phyloP scores from a whole-genome alignment of 2,888 invertebrate genomes.

The Boloria euphrosyne region DNA sequence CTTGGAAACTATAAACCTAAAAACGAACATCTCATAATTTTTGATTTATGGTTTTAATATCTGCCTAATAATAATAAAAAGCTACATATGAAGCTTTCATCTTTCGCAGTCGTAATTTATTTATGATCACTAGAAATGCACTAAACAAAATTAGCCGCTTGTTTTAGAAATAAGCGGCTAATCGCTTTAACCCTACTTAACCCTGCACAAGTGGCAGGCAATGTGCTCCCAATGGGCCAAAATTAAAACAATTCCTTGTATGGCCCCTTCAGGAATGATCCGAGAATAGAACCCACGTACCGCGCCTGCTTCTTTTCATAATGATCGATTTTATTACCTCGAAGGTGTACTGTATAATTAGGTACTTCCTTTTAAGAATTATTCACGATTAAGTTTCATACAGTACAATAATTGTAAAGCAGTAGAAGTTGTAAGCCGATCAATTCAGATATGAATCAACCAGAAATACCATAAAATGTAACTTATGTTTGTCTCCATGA shows the following conservation, averaged over 20 bases:
- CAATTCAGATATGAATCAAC: too few relatives aligned
- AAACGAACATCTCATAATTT: too few relatives aligned
- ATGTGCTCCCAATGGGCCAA: conserved; percentile 14
- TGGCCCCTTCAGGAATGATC: conserved; percentile 27
- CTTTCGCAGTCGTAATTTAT: too few relatives aligned
- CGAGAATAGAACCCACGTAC: conserved; percentile 26
- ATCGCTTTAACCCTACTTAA: conserved; percentile 18
- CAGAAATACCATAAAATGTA: too few relatives aligned
- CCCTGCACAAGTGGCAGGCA: conserved; percentile 8
- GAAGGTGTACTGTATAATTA: conserved; percentile 13
- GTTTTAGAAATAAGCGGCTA: not conserved
- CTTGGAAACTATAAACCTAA: too few relatives aligned
- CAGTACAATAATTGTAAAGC: too few relatives aligned
- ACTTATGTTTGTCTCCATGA: too few relatives aligned
- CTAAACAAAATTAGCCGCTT: not conserved
- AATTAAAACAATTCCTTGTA: conserved; percentile 34
- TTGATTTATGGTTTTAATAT: too few relatives aligned
- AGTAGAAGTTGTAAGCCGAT: too few relatives aligned
- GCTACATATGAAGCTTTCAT: not conserved
- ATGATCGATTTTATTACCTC: conserved; percentile 28
- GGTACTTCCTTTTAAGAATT: conserved; percentile 3
- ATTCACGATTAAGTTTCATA: too few relatives aligned
- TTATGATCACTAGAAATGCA: too few relatives aligned
- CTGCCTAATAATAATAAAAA: not conserved
- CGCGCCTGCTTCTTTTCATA: conserved; percentile 33